Conservation (phyloP, 2,888 invertebrate species). For the Leptinotarsa tumamoca region DNA sequence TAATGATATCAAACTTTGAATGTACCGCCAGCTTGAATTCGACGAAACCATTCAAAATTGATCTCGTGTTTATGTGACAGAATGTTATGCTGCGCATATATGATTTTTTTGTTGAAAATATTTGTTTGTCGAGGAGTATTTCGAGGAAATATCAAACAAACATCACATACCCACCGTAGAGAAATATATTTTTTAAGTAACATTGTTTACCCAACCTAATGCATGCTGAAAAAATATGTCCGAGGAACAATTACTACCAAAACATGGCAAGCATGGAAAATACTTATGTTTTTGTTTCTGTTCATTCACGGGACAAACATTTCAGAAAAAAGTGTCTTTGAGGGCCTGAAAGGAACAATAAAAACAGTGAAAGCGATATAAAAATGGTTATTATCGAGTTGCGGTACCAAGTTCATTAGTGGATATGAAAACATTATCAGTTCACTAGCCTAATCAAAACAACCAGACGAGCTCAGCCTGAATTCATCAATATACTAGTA, state of each 20-base stretch:
- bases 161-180: not conserved
- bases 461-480: too few species aligned
- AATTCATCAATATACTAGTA: too few species aligned
- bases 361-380: not conserved
- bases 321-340: not conserved
- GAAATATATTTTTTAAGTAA: not conserved
- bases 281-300: not conserved
- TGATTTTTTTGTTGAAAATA: not conserved
- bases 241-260: not conserved
- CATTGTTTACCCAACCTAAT: conserved; percentile 2
- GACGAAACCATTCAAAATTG: too few species aligned
- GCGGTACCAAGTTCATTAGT: too few species aligned
- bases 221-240: not conserved
- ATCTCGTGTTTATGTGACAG: too few species aligned
- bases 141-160: not conserved
- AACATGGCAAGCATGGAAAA: not conserved
- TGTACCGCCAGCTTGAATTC: too few species aligned
- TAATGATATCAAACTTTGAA: too few species aligned
- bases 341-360: not conserved
- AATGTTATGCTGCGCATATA: too few species aligned
- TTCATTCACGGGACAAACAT: not conserved
- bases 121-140: not conserved
- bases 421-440: too few species aligned
- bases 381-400: too few species aligned
- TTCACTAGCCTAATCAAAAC: too few species aligned